Evolutionary conservation across 2,113 vertebrate genomes (phyloP).

Genomic region (Maccullochella peelii): DNA sequence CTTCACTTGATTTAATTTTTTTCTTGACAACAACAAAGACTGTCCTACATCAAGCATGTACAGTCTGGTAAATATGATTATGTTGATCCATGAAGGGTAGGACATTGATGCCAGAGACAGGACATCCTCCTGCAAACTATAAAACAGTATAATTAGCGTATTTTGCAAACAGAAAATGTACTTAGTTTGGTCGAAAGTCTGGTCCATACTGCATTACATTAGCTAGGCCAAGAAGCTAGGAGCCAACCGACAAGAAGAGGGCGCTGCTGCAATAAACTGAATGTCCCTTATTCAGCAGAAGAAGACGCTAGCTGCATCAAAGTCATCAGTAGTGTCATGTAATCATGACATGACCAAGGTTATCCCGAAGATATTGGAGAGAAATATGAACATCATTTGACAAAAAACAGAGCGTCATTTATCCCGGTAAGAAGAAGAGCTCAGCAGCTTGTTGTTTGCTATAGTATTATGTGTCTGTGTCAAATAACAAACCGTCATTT

Average conservation of each 20-base stretch:
- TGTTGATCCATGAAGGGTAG: too few species aligned
- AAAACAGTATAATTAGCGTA: too few species aligned
- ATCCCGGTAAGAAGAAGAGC: constrained; percentile 33
- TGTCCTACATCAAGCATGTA: too few species aligned
- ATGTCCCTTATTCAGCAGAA: not conserved
- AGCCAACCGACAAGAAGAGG: constrained; percentile 1
- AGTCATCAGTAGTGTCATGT: constrained; percentile 17
- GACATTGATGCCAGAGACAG: too few species aligned
- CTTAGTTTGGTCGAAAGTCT: not conserved
- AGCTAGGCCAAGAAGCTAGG: not conserved
- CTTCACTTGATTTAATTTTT: too few species aligned
- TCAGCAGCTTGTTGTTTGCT: not conserved
- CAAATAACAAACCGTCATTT: not conserved
- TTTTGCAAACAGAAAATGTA: too few species aligned
- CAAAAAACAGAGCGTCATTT: not conserved
- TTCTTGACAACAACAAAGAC: too few species aligned
- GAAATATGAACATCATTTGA: constrained; percentile 19
- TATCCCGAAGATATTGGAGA: not conserved
- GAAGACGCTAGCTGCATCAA: constrained; percentile 4
- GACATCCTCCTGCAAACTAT: too few species aligned
- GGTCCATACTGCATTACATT: not conserved
- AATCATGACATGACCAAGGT: constrained; percentile 52
- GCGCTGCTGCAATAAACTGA: constrained; percentile 9
- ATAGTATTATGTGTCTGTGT: not conserved
- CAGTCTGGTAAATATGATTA: too few species aligned